Evolutionary conservation across 2,113 vertebrate genomes (phyloP).

Genomic region (Bucco capensis): DNA sequence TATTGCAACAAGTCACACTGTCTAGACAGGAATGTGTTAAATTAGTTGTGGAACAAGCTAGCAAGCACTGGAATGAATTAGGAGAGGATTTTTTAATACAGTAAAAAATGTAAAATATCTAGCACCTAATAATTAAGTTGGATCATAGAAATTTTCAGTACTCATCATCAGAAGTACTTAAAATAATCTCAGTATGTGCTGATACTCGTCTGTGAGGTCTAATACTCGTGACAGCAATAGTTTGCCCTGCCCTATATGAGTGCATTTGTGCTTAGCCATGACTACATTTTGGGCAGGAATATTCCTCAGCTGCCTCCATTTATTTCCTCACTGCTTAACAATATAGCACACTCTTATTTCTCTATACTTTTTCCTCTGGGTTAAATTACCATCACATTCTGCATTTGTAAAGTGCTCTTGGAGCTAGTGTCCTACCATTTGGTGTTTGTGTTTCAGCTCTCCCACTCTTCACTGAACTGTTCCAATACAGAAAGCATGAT

Average conservation of each 20-base stretch:
- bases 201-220: neutral
- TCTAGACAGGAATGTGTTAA: neutral
- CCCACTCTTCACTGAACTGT: neutral
- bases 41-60: neutral
- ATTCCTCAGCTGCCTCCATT: neutral
- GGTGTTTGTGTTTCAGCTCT: neutral
- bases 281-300: neutral
- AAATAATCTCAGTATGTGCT: neutral
- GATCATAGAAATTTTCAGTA: neutral
- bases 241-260: neutral
- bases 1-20: neutral
- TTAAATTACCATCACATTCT: neutral
- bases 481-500: neutral
- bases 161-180: neutral
- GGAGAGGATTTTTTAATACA: neutral
- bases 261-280: neutral
- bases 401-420: neutral
- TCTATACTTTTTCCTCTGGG: neutral
- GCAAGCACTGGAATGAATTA: neutral
- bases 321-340: neutral
- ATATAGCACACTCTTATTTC: neutral
- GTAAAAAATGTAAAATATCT: neutral
- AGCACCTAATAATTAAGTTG: neutral
- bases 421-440: neutral
- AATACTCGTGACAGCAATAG: neutral